phyloP scores from a whole-genome alignment of 1,140 invertebrate species.

The Maniola jurtina region DNA sequence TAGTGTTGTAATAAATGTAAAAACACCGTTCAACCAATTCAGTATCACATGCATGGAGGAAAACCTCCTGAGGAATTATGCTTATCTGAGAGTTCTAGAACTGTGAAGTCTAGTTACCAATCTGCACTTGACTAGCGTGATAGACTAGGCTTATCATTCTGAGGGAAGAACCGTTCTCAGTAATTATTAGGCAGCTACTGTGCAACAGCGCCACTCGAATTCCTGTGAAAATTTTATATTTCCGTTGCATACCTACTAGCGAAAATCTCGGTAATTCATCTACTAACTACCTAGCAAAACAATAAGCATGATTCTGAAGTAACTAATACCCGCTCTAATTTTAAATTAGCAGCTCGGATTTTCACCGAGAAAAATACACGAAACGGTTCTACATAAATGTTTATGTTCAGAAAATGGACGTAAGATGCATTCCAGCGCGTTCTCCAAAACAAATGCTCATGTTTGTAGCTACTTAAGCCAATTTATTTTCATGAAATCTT shows the following conservation, averaged over 20 bases:
- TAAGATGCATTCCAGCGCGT: slow-evolving; percentile 29
- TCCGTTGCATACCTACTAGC: neutral
- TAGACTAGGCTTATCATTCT: no score
- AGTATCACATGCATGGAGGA: no score
- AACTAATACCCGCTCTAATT: slow-evolving; percentile 12
- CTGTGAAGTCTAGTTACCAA: no score
- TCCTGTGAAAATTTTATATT: no score
- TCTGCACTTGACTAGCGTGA: no score
- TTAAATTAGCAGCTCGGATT: slow-evolving; percentile 14
- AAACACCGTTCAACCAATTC: no score
- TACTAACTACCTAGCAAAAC: neutral
- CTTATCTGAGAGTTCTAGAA: no score
- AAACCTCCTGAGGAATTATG: no score
- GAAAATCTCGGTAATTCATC: neutral
- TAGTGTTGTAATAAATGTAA: no score
- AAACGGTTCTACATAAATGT: slow-evolving; percentile 24
- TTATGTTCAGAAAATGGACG: slow-evolving; percentile 31
- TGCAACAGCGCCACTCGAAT: no score
- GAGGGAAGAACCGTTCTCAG: no score
- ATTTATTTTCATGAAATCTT: neutral
- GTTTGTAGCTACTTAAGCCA: neutral
- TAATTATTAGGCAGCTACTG: no score
- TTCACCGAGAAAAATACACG: slow-evolving; percentile 26
- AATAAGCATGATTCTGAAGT: neutral
- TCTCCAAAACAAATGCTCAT: slow-evolving; percentile 15